A percentile compares a stretch with the other conserved stretches of the same genome.
phyloP scores from a whole-genome alignment of 2,113 vertebrate genomes.

The Epinephelus fuscoguttatus region DNA sequence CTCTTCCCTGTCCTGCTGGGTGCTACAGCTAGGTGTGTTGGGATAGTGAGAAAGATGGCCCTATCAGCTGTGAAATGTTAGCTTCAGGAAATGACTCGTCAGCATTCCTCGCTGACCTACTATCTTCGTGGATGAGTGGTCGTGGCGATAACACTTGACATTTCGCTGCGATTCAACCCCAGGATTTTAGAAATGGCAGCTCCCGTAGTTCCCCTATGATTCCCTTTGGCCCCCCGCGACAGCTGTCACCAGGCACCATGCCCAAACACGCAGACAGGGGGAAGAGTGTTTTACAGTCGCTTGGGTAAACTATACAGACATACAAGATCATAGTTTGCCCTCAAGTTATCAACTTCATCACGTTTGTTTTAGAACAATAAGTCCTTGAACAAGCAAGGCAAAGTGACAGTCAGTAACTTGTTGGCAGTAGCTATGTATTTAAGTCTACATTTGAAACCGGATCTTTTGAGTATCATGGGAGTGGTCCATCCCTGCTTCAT shows the following conservation, averaged over 20 bases:
- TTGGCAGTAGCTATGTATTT: neutral
- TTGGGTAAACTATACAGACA: neutral
- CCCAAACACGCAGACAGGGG: neutral
- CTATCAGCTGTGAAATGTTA: constrained; percentile 46
- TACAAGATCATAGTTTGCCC: neutral
- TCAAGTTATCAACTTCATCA: neutral
- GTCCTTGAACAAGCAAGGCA: neutral
- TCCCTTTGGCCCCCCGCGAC: neutral
- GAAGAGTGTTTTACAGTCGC: neutral
- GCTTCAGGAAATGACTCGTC: constrained; percentile 43
- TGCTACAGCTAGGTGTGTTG: constrained; percentile 38
- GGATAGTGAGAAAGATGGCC: constrained; percentile 46
- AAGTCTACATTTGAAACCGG: neutral
- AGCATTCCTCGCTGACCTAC: constrained; percentile 4
- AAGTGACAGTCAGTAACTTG: neutral
- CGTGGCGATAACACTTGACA: constrained; percentile 6
- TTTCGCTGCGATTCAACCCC: neutral
- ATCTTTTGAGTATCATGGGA: neutral
- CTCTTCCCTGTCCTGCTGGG: constrained; percentile 56
- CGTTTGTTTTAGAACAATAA: constrained; percentile 1
- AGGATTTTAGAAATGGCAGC: neutral
- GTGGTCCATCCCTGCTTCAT: neutral
- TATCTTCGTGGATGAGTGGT: neutral
- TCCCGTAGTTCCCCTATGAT: neutral
- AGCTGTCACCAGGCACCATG: constrained; percentile 47